A percentile compares a stretch with the other conserved stretches of the same genome.
These are phyloP conservation scores for Ligdia adustata DNA, from an alignment of 2,888 invertebrate species.

Conservation along the genomic window DNA sequence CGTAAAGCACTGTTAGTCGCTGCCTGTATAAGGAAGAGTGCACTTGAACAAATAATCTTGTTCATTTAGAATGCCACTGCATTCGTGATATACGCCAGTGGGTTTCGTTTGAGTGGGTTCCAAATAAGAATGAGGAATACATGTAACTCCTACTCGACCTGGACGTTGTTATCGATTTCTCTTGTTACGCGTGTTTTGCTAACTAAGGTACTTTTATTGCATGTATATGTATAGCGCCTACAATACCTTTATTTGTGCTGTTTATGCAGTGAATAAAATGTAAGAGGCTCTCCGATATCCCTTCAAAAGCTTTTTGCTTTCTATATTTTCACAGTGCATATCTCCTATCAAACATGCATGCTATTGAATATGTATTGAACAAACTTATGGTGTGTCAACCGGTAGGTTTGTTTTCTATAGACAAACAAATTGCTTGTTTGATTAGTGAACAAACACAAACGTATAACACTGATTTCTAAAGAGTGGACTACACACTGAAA, in stretches of 20 bases:
- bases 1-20: conserved; percentile 44
- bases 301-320: conserved; percentile 16
- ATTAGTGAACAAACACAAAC: conserved; percentile 6
- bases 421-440: conserved; percentile 28
- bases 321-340: conserved; percentile 6
- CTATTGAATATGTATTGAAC: conserved; percentile 16
- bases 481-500: background rate
- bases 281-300: conserved; percentile 2
- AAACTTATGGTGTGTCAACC: conserved; percentile 19
- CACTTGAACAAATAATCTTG: conserved; percentile 72
- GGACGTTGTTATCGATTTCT: conserved; percentile 41
- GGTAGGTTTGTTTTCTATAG: conserved; percentile 21
- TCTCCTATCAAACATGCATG: background rate
- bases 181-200: conserved; percentile 29
- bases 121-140: conserved; percentile 47
- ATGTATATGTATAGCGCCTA: conserved; percentile 14
- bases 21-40: conserved; percentile 63
- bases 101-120: conserved; percentile 50
- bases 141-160: conserved; percentile 53
- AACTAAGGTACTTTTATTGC: conserved; percentile 16
- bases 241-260: conserved; percentile 1
- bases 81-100: conserved; percentile 53
- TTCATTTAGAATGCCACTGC: conserved; percentile 51
- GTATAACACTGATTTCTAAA: conserved; percentile 3
- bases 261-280: conserved; percentile 6